A percentile compares a stretch with the other conserved stretches of the same genome.
Conservation (phyloP, 2,888 invertebrate genomes). For the Pasiphila rectangulata region DNA sequence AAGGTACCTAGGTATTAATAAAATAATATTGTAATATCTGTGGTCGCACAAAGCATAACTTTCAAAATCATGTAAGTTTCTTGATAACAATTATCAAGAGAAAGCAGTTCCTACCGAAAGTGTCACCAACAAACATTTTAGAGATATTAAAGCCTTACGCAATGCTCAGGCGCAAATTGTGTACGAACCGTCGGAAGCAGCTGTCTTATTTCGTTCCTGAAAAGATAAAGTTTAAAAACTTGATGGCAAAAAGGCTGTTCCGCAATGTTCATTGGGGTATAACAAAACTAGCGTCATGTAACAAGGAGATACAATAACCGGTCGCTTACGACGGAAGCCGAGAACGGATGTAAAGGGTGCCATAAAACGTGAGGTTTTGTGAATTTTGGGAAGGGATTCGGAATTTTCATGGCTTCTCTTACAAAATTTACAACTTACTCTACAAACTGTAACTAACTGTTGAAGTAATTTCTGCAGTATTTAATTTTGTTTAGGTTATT, state of each 20-base stretch:
- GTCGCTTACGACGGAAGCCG: conserved; percentile 8
- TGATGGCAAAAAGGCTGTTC: conserved; percentile 40
- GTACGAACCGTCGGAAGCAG: conserved; percentile 33
- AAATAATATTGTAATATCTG: too few relatives aligned
- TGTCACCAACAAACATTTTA: conserved; percentile 23
- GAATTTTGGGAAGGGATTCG: background rate
- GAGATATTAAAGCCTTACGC: conserved; percentile 23
- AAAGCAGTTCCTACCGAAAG: conserved; percentile 21
- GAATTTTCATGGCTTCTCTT: conserved; percentile 4
- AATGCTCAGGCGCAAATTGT: conserved; percentile 26
- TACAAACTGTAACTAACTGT: too few relatives aligned
- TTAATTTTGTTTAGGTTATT: too few relatives aligned
- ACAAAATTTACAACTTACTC: too few relatives aligned
- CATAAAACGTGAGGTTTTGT: background rate
- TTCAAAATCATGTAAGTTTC: conserved; percentile 1
- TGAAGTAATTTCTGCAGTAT: too few relatives aligned
- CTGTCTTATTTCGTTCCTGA: conserved; percentile 38
- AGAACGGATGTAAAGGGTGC: conserved; percentile 6
- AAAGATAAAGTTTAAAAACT: conserved; percentile 43
- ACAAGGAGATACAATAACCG: conserved; percentile 3
- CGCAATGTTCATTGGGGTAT: conserved; percentile 40
- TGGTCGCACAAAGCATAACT: conserved; percentile 6
- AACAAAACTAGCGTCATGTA: conserved; percentile 39
- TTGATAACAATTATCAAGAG: conserved; percentile 11
- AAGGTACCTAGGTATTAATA: too few relatives aligned